phyloP scores from a whole-genome alignment of 2,113 vertebrate species.

The Electrona antarctica region DNA sequence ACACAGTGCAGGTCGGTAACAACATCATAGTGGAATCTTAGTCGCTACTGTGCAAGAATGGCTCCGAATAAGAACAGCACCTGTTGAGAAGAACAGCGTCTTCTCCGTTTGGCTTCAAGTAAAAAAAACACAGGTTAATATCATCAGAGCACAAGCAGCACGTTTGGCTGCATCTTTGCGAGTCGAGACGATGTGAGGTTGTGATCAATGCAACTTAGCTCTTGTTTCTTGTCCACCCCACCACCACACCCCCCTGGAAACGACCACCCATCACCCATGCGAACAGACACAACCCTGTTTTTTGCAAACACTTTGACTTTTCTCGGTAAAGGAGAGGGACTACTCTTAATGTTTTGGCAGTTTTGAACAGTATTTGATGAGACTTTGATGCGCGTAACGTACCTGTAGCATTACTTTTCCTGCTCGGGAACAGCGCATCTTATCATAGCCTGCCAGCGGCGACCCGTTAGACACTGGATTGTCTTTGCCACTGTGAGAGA shows the following conservation, averaged over 20 bases:
- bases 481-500: constrained; percentile 27
- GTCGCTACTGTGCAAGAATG: constrained; percentile 33
- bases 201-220: constrained; percentile 63
- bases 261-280: constrained; percentile 75
- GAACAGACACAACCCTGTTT: constrained; percentile 53
- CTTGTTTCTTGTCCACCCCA: constrained; percentile 74
- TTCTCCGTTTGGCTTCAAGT: constrained; percentile 25
- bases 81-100: constrained; percentile 22
- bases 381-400: constrained; percentile 22
- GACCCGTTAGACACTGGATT: not conserved
- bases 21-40: constrained; percentile 61
- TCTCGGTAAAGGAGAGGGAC: constrained; percentile 67
- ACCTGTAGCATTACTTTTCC: constrained; percentile 18
- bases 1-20: constrained; percentile 41
- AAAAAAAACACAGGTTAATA: constrained; percentile 30
- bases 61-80: constrained; percentile 43
- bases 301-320: constrained; percentile 73
- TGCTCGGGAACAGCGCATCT: constrained; percentile 27
- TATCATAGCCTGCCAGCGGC: not conserved
- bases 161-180: constrained; percentile 78
- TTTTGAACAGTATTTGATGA: constrained; percentile 41
- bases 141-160: constrained; percentile 56
- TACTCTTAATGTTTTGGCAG: constrained; percentile 55
- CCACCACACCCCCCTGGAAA: constrained; percentile 56
- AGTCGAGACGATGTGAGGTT: constrained; percentile 73